A percentile compares a stretch with the other conserved stretches of the same genome.
phyloP scores from a whole-genome alignment of 2,113 vertebrate species.

The Nesogale talazaci region DNA sequence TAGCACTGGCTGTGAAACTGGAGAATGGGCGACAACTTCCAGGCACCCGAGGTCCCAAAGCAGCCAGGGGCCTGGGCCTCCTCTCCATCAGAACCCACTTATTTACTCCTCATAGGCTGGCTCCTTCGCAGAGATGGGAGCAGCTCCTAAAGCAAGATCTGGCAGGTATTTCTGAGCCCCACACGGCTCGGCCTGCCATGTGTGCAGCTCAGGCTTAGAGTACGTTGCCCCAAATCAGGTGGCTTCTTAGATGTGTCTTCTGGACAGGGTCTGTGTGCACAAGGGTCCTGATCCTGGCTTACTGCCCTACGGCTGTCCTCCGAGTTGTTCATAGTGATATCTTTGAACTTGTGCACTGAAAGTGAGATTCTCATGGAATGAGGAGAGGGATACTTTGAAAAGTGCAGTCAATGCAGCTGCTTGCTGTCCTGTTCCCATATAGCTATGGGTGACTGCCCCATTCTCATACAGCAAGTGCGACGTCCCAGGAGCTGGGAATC shows the following conservation, averaged over 20 bases:
- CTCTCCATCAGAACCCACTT: background rate
- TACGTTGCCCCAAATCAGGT: background rate
- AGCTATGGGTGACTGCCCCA: no score
- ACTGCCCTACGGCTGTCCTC: background rate
- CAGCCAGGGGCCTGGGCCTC: background rate
- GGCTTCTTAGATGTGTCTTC: background rate
- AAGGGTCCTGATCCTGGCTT: background rate
- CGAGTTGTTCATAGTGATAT: background rate
- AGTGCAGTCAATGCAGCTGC: no score
- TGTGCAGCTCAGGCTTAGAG: background rate
- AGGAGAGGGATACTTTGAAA: background rate
- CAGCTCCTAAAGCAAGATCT: background rate
- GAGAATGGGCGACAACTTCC: background rate
- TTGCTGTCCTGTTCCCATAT: no score
- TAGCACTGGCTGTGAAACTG: background rate
- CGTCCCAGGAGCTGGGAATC: background rate
- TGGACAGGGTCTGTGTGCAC: background rate
- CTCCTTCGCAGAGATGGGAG: background rate
- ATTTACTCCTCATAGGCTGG: no score
- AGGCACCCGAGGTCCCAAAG: background rate
- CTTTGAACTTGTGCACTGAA: background rate
- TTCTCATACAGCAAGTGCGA: no score
- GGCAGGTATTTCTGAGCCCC: background rate
- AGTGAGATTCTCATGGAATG: background rate
- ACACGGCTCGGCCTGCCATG: background rate